Percentiles rank a stretch among this genome's conserved stretches.
Conservation (phyloP, 2,113 vertebrate genomes). For the Mormoops blainvillei region DNA sequence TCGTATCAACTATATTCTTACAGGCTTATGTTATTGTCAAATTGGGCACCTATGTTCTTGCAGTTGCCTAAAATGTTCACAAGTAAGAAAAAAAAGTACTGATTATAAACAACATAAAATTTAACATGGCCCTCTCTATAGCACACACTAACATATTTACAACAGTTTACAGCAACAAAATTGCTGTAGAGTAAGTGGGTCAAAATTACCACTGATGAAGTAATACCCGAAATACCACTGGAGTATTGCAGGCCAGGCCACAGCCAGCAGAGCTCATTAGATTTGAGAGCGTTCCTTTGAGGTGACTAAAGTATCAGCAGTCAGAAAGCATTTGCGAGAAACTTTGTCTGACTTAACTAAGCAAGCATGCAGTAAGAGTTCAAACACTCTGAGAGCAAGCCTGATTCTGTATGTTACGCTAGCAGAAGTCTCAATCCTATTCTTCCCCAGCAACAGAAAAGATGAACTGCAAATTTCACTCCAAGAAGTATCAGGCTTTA, state of each 20-base stretch:
- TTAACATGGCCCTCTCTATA: constrained; percentile 2
- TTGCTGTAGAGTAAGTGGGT: constrained; percentile 12
- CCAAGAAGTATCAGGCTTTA: background rate
- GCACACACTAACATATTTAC: background rate
- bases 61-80: background rate
- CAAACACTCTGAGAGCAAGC: background rate
- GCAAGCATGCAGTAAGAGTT: background rate
- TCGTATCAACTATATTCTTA: background rate
- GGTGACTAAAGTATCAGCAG: background rate
- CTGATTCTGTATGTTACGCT: background rate
- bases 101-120: constrained; percentile 15
- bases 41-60: background rate
- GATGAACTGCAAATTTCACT: background rate
- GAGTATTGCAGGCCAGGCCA: background rate
- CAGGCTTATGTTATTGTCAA: background rate
- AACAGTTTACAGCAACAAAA: constrained; percentile 16
- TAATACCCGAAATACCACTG: background rate
- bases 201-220: constrained; percentile 35
- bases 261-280: background rate
- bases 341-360: background rate
- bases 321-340: background rate
- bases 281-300: background rate
- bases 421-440: background rate
- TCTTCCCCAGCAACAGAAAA: background rate
- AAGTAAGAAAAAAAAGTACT: background rate